Percentiles rank a stretch among this genome's conserved stretches.
These are phyloP conservation scores for Gnathonemus longibarbis DNA, from an alignment of 2,113 vertebrate species.

Conservation along the genomic window DNA sequence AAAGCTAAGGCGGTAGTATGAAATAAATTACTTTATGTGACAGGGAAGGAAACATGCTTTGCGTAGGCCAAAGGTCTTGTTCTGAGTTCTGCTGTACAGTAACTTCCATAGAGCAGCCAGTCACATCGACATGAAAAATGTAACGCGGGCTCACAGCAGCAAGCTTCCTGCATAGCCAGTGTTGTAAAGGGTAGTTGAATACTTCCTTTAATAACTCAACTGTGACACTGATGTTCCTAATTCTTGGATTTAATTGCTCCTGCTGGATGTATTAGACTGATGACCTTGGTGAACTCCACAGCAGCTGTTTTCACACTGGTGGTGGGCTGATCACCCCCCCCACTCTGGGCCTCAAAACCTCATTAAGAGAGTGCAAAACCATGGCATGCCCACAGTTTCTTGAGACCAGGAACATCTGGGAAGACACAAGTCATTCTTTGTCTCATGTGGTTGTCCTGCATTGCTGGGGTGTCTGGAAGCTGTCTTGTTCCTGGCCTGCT, in stretches of 20 bases:
- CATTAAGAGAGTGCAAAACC: constrained; percentile 22
- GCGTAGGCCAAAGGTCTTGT: neutral
- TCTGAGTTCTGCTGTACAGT: neutral
- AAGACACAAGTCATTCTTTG: constrained; percentile 29
- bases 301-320: constrained; percentile 57
- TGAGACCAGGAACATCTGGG: constrained; percentile 9
- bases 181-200: neutral
- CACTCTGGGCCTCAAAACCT: constrained; percentile 36
- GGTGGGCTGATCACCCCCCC: neutral
- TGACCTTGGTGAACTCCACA: constrained; percentile 43
- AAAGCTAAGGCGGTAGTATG: neutral
- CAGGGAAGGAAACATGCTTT: neutral
- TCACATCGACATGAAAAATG: neutral
- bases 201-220: neutral
- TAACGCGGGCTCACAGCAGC: neutral
- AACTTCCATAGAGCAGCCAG: neutral
- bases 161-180: neutral
- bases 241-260: constrained; percentile 3
- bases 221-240: neutral
- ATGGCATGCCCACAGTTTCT: constrained; percentile 20
- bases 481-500: constrained; percentile 20
- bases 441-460: constrained; percentile 25
- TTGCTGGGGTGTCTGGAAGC: constrained; percentile 12
- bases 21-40: neutral
- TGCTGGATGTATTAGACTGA: constrained; percentile 41